A percentile compares a stretch with the other conserved stretches of the same genome.
phyloP scores from a whole-genome alignment of 2,797 vertebrate species.

The Rhabdomys pumilio region DNA sequence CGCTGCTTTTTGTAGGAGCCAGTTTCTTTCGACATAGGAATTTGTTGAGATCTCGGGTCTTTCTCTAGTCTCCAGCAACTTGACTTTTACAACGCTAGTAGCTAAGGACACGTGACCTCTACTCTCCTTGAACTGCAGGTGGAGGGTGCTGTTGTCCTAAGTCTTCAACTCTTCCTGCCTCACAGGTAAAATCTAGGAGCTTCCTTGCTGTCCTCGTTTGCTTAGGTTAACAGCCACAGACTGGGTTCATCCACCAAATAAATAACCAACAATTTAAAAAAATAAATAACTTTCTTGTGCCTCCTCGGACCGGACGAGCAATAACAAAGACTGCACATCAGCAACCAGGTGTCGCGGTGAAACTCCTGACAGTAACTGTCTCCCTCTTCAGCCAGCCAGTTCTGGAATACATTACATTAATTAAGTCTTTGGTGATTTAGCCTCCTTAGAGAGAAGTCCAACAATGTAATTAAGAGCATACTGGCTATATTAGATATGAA shows the following conservation, averaged over 20 bases:
- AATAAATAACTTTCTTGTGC: constrained; percentile 90
- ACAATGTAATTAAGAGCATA: constrained; percentile 99
- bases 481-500: constrained; percentile 98
- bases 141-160: not conserved
- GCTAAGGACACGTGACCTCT: not conserved
- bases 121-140: not conserved
- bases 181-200: rapidly evolving
- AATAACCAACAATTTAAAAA: constrained; percentile 88
- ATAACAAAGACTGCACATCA: constrained; percentile 93
- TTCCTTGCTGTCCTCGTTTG: constrained; percentile 84
- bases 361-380: constrained; percentile 97
- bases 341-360: constrained; percentile 97
- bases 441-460: constrained; percentile 99
- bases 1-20: not conserved
- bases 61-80: not conserved
- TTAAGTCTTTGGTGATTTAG: constrained; percentile 99
- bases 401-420: constrained; percentile 99
- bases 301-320: constrained; percentile 89
- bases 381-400: constrained; percentile 95
- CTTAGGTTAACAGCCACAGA: constrained; percentile 86
- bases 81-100: not conserved
- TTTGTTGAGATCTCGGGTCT: not conserved
- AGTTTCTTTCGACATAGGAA: not conserved
- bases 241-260: constrained; percentile 64
- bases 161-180: rapidly evolving